Evolutionary conservation across 1,140 invertebrate genomes (phyloP).

Genomic region (Schlechtendalia chinensis): DNA sequence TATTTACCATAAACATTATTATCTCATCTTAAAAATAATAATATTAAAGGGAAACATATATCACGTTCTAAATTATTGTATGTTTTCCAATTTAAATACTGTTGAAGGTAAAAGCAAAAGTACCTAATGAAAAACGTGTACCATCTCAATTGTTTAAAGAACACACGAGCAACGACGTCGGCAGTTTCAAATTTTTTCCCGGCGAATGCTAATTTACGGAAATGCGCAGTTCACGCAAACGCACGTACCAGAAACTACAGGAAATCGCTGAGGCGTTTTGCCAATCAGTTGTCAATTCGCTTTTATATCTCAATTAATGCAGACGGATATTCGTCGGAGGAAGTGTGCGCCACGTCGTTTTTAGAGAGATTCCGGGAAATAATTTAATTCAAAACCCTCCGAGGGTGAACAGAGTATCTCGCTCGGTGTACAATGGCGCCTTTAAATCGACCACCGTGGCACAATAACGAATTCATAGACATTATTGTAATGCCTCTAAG

Average conservation of each 20-base stretch:
- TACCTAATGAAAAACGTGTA: no score
- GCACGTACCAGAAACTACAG: neutral
- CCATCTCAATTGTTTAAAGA: no score
- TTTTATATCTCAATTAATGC: conserved; percentile 8
- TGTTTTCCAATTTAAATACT: no score
- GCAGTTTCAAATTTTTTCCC: neutral
- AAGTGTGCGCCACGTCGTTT: neutral
- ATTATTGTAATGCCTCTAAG: conserved; percentile 10
- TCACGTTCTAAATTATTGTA: no score
- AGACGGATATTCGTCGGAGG: neutral
- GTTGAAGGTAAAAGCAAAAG: no score
- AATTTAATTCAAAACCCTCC: neutral
- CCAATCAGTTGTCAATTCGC: conserved; percentile 15
- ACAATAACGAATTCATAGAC: neutral
- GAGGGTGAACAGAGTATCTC: neutral
- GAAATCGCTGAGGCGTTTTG: neutral
- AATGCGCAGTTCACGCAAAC: conserved; percentile 7
- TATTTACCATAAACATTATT: no score
- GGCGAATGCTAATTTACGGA: neutral
- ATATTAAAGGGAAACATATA: no score
- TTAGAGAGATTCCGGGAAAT: neutral
- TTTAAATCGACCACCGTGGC: neutral
- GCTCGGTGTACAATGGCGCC: neutral
- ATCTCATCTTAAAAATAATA: no score
- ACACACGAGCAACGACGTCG: no score